Base-by-base conservation (phyloP, 2,797 vertebrate genomes). In the Macropodus opercularis region DNA sequence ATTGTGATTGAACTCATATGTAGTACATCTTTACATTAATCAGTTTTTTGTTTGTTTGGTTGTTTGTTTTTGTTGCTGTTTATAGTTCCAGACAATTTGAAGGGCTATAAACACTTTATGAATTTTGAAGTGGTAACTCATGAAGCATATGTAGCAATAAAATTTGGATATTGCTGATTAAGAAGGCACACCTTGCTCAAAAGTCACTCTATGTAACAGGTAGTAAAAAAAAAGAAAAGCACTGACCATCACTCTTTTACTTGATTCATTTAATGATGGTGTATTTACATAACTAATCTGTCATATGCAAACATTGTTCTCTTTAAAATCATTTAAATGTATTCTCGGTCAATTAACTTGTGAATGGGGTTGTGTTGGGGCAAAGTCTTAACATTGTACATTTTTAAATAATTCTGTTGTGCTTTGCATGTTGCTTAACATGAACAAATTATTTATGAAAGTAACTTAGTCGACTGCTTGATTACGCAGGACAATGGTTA, bases 381-480 rank as follows among this genome's bases (percentile, higher is more conserved):
- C 78, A 32, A 75, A 51, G 48, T 51, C 34, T 77, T 38, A 84
- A 65, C 80, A 72, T 72, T 87, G 81, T 91, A 83, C 63, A 82
- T 89, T 83, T 85, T 80, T 69, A 56, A 72, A 55, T 12, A 50
- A 53, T 71, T 72, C 43, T 69, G 42, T 81, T 89, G 77, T 88
- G 81, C 70, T 87, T 84, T 85, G 87, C 90, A 92, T 92, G 89
- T 91, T 91, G 81, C 77, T 83, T 72, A 87, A 92, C 84, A 91
- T 91, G 81, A 83, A 87, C 55, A 74, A 79, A 81, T 86, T 80
- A 90, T 90, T 89, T 89, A 87, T 87, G 48, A 80, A 63, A 58
- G 61, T 69, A 69, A 75, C 51, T 61, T 77, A 74, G 57, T 57
- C 2, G 0, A 56, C 56, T 51, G 29, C 35, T 69, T 52, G 36